Percentiles rank a stretch among this genome's conserved stretches.
Conservation (phyloP, 2,797 vertebrate genomes). For the Aulostomus chinensis region DNA sequence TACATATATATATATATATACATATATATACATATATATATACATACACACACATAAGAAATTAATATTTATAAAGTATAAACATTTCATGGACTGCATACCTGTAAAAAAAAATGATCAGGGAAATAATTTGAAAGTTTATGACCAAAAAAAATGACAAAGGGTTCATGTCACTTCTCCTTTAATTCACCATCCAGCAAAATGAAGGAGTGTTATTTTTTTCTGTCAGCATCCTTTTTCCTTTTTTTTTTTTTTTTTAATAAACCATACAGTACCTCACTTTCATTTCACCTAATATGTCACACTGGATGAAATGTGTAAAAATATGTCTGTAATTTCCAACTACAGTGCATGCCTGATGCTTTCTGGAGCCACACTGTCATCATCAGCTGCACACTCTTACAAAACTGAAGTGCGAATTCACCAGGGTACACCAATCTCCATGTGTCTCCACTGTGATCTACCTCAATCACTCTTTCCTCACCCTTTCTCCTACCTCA, state of each 20-base stretch:
- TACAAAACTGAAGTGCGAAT: conserved; percentile 50
- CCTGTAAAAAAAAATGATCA: conserved; percentile 40
- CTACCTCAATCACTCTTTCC: conserved; percentile 52
- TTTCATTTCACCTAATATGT: conserved; percentile 33
- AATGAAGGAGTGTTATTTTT: conserved; percentile 20
- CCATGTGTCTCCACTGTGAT: conserved; percentile 32
- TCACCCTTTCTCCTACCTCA: conserved; percentile 41
- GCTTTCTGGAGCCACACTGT: conserved; percentile 30
- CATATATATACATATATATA: no score
- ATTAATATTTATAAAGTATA: conserved; percentile 55
- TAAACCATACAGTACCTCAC: conserved; percentile 4
- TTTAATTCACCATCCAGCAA: conserved; percentile 22
- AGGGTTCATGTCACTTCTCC: conserved; percentile 15
- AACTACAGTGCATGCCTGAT: conserved; percentile 31
- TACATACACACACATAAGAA: no score
- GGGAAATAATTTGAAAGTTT: conserved; percentile 24
- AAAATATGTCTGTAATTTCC: conserved; percentile 55
- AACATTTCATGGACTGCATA: conserved; percentile 45
- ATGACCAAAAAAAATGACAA: conserved; percentile 36
- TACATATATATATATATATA: no score
- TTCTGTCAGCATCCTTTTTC: conserved; percentile 15
- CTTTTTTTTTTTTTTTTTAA: conserved; percentile 25
- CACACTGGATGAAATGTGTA: conserved; percentile 27
- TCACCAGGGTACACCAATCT: conserved; percentile 37
- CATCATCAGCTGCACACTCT: conserved; percentile 35